Evolutionary conservation across 1,140 invertebrate species (phyloP).

Genomic region (Pararge aegeria): DNA sequence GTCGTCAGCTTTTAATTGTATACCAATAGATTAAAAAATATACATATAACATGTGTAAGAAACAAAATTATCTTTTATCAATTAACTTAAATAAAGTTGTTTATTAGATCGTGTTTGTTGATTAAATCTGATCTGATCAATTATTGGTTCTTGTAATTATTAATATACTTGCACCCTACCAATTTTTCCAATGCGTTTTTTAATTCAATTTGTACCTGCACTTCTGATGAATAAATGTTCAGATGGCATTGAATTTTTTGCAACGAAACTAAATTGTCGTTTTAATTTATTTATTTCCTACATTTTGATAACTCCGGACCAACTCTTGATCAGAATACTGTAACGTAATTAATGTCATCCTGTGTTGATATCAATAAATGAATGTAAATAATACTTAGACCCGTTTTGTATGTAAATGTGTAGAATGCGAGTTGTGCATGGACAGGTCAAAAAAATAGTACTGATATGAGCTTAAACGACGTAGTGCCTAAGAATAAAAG

Average conservation of each 20-base stretch:
- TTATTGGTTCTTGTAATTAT: constrained; percentile 2
- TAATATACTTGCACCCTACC: neutral
- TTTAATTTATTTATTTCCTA: neutral
- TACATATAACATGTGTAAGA: constrained; percentile 17
- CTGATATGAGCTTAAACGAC: constrained; percentile 78
- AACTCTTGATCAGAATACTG: constrained; percentile 26
- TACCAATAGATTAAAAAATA: constrained; percentile 33
- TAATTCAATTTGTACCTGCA: too few species aligned
- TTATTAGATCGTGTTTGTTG: constrained; percentile 15
- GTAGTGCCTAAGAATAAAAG: constrained; percentile 78
- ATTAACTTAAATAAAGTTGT: constrained; percentile 24
- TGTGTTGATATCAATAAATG: constrained; percentile 18
- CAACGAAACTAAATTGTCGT: too few species aligned
- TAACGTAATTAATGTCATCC: constrained; percentile 23
- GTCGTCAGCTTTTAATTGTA: constrained; percentile 37
- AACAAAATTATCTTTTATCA: constrained; percentile 24
- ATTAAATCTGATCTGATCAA: neutral
- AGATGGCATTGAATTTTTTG: too few species aligned
- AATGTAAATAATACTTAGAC: constrained; percentile 45
- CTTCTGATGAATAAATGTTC: too few species aligned
- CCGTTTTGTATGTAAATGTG: constrained; percentile 33
- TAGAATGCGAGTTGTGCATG: constrained; percentile 66
- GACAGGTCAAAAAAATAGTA: constrained; percentile 72
- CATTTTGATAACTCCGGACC: constrained; percentile 9
- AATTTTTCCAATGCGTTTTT: too few species aligned